A percentile compares a stretch with the other conserved stretches of the same genome.
phyloP scores from a whole-genome alignment of 1,140 invertebrate species.

The Agrypnia vestita region DNA sequence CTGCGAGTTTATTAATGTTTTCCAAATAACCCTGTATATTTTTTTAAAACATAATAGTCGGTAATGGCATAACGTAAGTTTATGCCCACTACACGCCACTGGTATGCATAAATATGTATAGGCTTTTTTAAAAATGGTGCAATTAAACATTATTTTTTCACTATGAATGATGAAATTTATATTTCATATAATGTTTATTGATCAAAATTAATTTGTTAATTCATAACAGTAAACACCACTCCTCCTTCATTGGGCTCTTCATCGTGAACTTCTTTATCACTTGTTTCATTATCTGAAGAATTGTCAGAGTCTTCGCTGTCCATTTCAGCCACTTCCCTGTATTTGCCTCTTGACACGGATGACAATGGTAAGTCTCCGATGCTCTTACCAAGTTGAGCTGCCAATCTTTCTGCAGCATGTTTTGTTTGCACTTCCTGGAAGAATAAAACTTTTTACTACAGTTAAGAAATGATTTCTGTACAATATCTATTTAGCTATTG shows the following conservation, averaged over 20 bases:
- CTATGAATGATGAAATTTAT: background rate
- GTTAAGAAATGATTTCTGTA: no score
- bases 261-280: constrained; percentile 66
- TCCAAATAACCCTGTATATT: no score
- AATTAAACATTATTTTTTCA: no score
- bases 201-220: constrained; percentile 18
- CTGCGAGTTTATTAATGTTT: no score
- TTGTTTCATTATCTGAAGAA: constrained; percentile 65
- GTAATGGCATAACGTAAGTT: no score
- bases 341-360: constrained; percentile 62
- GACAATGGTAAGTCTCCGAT: constrained; percentile 58
- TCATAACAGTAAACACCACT: constrained; percentile 65
- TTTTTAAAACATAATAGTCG: no score
- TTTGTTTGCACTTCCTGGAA: constrained; percentile 69
- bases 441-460: constrained; percentile 49
- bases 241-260: constrained; percentile 70
- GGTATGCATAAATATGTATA: no score
- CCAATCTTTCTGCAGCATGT: constrained; percentile 69
- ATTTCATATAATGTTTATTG: background rate
- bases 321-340: constrained; percentile 49
- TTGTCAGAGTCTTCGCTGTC: constrained; percentile 56
- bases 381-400: constrained; percentile 63
- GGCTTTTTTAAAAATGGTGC: no score
- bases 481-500: constrained; percentile 3
- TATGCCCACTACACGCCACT: no score